Conservation (phyloP, 2,888 invertebrate species). For the Galerucella pusilla region DNA sequence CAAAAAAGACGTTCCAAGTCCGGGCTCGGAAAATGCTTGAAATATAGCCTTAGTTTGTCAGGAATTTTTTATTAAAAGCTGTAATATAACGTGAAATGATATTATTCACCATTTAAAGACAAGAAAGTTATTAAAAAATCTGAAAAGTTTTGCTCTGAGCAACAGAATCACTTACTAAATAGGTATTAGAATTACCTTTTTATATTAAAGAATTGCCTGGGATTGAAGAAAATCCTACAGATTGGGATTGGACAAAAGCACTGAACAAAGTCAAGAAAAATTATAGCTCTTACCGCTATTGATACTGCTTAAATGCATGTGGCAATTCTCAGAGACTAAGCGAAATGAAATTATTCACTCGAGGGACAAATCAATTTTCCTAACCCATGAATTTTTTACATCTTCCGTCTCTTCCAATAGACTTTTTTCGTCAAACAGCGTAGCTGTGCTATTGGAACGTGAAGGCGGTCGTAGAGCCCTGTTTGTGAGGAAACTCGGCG, state of each 20-base stretch:
- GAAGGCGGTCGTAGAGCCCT: conserved; percentile 7
- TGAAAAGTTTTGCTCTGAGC: too few species aligned
- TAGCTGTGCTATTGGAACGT: neutral
- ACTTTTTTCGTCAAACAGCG: conserved; percentile 3
- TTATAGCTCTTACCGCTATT: too few species aligned
- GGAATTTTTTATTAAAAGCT: conserved; percentile 18
- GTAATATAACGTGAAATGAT: neutral
- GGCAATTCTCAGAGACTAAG: too few species aligned
- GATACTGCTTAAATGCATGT: too few species aligned
- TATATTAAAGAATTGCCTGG: too few species aligned
- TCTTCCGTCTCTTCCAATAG: conserved; percentile 27
- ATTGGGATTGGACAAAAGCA: too few species aligned
- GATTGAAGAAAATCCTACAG: too few species aligned
- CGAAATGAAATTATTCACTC: neutral
- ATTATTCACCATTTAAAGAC: neutral
- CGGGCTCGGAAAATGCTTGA: conserved; percentile 4
- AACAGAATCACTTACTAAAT: too few species aligned
- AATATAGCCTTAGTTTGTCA: conserved; percentile 3
- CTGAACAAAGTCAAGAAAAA: too few species aligned
- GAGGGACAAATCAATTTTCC: neutral
- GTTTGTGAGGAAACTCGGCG: conserved; percentile 39
- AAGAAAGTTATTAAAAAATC: neutral
- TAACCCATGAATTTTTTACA: neutral
- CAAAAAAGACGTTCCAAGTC: conserved; percentile 22
- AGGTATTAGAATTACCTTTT: too few species aligned